A percentile compares a stretch with the other conserved stretches of the same genome.
Conservation (phyloP, 2,888 invertebrate species). For the Drosophila buzzatii region DNA sequence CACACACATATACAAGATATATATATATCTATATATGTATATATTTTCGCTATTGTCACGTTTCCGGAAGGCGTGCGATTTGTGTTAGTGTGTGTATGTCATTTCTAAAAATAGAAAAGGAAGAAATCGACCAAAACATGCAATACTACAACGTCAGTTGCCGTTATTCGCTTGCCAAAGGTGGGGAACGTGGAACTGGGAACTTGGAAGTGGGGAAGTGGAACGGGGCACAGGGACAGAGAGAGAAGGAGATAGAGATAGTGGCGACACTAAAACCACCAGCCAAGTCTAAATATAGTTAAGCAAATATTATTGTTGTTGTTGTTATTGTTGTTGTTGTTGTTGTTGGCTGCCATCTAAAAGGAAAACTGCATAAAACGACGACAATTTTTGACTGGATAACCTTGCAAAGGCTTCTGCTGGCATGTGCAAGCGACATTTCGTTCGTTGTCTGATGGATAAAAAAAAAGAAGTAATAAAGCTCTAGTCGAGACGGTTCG, state of each 20-base stretch:
- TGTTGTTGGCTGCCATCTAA: conserved; percentile 15
- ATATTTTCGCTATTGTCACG: conserved; percentile 57
- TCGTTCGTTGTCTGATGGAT: neutral
- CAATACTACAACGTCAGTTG: conserved; percentile 63
- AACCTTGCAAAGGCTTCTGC: conserved; percentile 48
- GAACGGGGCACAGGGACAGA: neutral
- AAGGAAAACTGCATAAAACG: conserved; percentile 34
- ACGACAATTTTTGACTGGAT: conserved; percentile 45
- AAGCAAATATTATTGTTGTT: conserved; percentile 5
- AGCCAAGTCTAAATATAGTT: conserved; percentile 53
- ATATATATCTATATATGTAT: neutral
- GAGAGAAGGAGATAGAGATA: neutral
- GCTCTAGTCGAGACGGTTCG: no score
- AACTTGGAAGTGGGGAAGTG: conserved; percentile 2
- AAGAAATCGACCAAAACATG: conserved; percentile 68
- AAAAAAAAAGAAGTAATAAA: neutral
- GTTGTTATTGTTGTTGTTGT: neutral
- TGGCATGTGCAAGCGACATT: conserved; percentile 19
- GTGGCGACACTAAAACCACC: conserved; percentile 27
- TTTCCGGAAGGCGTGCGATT: conserved; percentile 65
- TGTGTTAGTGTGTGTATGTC: conserved; percentile 61
- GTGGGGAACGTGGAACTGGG: neutral
- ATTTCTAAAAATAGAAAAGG: conserved; percentile 68
- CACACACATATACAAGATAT: neutral
- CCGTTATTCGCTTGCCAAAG: conserved; percentile 39